These are phyloP conservation scores for Sterrhoptilus dennistouni DNA, from an alignment of 2,113 vertebrate species.

Conservation along the genomic window DNA sequence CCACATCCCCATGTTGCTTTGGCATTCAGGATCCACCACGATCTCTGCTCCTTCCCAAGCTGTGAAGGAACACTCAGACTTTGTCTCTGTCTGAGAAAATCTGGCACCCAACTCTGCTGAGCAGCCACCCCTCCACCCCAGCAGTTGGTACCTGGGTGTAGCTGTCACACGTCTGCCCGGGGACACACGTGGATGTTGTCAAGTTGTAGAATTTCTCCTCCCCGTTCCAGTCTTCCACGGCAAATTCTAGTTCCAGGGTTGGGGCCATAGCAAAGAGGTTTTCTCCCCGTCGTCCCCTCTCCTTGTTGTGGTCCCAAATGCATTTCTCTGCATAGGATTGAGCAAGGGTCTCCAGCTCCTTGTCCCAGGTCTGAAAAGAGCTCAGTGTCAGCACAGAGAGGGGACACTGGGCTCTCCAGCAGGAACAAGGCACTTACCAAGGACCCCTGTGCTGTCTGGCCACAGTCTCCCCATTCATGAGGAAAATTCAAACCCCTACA, in stretches of 20 bases:
- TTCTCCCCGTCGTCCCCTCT: constrained; percentile 72
- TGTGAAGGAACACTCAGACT: not conserved
- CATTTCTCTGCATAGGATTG: constrained; percentile 75
- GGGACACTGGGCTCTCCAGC: not conserved
- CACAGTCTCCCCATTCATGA: not conserved
- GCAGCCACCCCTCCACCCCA: not conserved
- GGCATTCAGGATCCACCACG: not conserved
- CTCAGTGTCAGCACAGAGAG: not conserved
- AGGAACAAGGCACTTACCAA: rapidly evolving
- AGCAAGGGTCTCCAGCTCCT: constrained; percentile 72
- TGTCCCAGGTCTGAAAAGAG: constrained; percentile 75
- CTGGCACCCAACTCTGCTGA: not conserved
- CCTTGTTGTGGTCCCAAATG: constrained; percentile 80
- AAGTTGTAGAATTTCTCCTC: constrained; percentile 75
- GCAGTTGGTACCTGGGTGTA: constrained; percentile 76
- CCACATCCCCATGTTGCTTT: not conserved
- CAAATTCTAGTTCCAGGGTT: constrained; percentile 63
- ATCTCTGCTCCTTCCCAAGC: not conserved
- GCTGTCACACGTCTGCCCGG: constrained; percentile 76
- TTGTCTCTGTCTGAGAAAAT: not conserved
- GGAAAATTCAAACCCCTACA: not conserved
- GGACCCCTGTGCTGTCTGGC: not conserved
- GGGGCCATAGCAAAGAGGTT: constrained; percentile 78
- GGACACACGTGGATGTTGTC: constrained; percentile 39
- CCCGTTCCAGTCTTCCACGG: constrained; percentile 67